Percentiles rank a stretch among this genome's conserved stretches.
phyloP scores from a whole-genome alignment of 2,113 vertebrate genomes.

The Nothoprocta pentlandii region DNA sequence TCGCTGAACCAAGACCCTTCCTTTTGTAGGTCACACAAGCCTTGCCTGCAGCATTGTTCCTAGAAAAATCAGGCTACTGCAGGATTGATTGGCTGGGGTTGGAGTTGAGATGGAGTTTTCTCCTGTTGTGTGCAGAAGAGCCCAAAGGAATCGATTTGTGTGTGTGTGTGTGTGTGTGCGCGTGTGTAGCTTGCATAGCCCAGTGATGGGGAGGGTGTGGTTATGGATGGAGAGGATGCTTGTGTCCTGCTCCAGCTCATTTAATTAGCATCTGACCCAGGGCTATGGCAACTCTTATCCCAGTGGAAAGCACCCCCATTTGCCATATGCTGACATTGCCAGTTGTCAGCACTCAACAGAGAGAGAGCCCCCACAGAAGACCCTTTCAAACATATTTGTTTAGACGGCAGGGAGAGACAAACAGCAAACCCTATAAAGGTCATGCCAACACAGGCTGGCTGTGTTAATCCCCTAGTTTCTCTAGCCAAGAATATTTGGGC shows the following conservation, averaged over 20 bases:
- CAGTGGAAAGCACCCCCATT: constrained; percentile 31
- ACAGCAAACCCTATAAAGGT: background rate
- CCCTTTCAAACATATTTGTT: constrained; percentile 24
- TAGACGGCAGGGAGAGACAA: constrained; percentile 8
- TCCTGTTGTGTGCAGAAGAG: constrained; percentile 21
- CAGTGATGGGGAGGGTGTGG: background rate
- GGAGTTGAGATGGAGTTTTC: constrained; percentile 67
- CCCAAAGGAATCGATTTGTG: constrained; percentile 35
- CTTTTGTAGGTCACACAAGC: constrained; percentile 46
- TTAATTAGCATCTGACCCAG: constrained; percentile 27
- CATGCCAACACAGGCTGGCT: background rate
- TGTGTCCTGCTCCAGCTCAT: constrained; percentile 14
- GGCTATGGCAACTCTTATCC: constrained; percentile 43
- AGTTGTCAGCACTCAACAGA: constrained; percentile 17
- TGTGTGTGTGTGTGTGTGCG: fast-evolving
- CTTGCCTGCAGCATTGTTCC: constrained; percentile 50
- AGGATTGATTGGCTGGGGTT: constrained; percentile 55
- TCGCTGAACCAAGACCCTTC: background rate
- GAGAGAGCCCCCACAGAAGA: background rate
- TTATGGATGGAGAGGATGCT: background rate
- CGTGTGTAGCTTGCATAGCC: background rate
- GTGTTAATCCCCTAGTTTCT: constrained; percentile 25
- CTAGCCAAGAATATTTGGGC: constrained; percentile 12
- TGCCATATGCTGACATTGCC: constrained; percentile 10
- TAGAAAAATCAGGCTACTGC: constrained; percentile 66